A percentile compares a stretch with the other conserved stretches of the same genome.
phyloP scores from a whole-genome alignment of 2,797 vertebrate genomes.

The Artibeus jamaicensis region DNA sequence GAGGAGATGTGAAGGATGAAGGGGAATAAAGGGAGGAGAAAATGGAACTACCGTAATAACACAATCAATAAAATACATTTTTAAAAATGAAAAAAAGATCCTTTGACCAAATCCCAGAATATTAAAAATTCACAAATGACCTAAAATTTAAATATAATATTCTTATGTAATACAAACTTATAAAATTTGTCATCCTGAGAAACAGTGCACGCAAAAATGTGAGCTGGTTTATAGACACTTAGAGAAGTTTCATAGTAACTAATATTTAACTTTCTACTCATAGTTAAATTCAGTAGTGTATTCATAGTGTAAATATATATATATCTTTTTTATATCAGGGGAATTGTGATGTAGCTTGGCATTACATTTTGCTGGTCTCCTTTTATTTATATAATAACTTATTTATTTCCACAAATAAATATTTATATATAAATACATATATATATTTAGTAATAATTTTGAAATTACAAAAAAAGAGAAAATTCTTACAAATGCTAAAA shows the following conservation, averaged over 20 bases:
- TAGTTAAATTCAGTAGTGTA: conserved; percentile 28
- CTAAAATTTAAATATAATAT: conserved; percentile 52
- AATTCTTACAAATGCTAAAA: not conserved
- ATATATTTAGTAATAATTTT: too few relatives aligned
- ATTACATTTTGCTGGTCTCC: not conserved
- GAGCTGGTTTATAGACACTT: not conserved
- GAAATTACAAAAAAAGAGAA: not conserved
- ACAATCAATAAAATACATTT: too few relatives aligned
- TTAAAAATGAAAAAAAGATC: not conserved
- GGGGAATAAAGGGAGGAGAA: too few relatives aligned
- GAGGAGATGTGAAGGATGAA: too few relatives aligned
- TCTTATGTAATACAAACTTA: not conserved
- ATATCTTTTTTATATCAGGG: not conserved
- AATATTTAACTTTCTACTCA: conserved; percentile 27
- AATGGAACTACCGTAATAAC: too few relatives aligned
- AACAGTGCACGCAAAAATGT: conserved; percentile 25
- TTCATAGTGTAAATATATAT: too few relatives aligned
- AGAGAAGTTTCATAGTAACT: not conserved
- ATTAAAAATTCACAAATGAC: conserved; percentile 37
- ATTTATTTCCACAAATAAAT: not conserved
- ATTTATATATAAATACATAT: too few relatives aligned
- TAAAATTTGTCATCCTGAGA: conserved; percentile 32
- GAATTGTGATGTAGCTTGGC: not conserved
- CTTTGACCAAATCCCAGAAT: conserved; percentile 35
- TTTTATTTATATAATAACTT: not conserved